phyloP scores from a whole-genome alignment of 2,888 invertebrate genomes.

The Sarcophaga variegata region DNA sequence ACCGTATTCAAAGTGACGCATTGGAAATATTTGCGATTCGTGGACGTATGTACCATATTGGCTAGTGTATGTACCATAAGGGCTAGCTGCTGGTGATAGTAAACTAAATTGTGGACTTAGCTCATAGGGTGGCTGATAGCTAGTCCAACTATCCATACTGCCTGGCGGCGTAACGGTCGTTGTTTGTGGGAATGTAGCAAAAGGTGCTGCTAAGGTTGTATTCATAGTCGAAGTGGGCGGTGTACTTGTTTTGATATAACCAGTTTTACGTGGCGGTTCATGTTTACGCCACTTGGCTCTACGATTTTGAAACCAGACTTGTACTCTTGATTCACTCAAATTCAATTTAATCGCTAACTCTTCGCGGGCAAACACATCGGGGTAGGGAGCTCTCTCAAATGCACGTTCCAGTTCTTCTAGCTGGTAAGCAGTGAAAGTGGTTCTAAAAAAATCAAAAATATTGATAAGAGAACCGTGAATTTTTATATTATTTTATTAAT shows the following conservation, averaged over 20 bases:
- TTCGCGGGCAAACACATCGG: constrained; percentile 97
- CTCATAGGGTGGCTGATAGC: constrained; percentile 89
- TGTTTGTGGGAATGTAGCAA: constrained; percentile 85
- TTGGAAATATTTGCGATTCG: constrained; percentile 88
- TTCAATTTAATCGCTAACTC: constrained; percentile 95
- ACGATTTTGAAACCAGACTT: constrained; percentile 86
- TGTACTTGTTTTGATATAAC: constrained; percentile 88
- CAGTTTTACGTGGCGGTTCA: constrained; percentile 95
- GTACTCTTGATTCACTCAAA: constrained; percentile 90
- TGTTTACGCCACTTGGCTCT: constrained; percentile 97
- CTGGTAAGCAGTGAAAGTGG: constrained; percentile 97
- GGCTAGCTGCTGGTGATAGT: constrained; percentile 86
- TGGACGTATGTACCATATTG: constrained; percentile 87
- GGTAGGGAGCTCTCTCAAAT: constrained; percentile 97
- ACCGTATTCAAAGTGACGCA: constrained; percentile 83
- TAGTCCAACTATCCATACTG: constrained; percentile 90
- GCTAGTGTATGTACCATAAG: constrained; percentile 86
- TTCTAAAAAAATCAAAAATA: constrained; percentile 84
- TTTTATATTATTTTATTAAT: too few species aligned
- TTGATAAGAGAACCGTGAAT: not conserved
- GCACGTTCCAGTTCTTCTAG: constrained; percentile 96
- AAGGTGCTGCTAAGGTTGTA: constrained; percentile 83
- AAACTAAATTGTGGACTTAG: constrained; percentile 89
- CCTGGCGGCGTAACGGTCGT: constrained; percentile 84
- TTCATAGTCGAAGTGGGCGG: constrained; percentile 84